phyloP scores from a whole-genome alignment of 2,888 invertebrate species.

The Aleiodes alternator region DNA sequence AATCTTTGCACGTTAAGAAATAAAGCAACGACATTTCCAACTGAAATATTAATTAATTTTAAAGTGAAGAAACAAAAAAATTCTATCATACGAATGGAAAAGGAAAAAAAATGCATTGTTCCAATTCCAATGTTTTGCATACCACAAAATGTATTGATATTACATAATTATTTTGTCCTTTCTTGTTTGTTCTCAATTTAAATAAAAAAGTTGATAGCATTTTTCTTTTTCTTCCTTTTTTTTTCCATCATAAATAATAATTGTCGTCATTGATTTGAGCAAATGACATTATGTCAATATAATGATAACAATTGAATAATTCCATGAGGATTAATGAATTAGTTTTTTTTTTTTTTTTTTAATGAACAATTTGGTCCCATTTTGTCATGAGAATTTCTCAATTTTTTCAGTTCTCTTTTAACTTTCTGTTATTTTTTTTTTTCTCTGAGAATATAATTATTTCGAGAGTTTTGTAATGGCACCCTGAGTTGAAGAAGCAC shows the following conservation, averaged over 20 bases:
- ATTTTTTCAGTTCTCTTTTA: no score
- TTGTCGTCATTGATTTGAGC: constrained; percentile 40
- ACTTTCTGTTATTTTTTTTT: constrained; percentile 25
- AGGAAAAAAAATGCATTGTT: constrained; percentile 31
- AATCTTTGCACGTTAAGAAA: constrained; percentile 51
- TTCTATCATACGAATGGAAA: constrained; percentile 1
- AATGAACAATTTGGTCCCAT: constrained; percentile 23
- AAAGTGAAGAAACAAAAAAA: constrained; percentile 1
- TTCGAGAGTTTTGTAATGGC: constrained; percentile 51
- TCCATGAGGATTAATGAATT: constrained; percentile 21
- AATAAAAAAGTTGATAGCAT: neutral
- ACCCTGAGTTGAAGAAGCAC: constrained; percentile 60
- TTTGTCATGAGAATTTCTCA: neutral
- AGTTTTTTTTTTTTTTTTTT: neutral
- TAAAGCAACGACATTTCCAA: constrained; percentile 50
- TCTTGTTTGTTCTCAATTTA: constrained; percentile 19
- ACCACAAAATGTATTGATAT: constrained; percentile 39
- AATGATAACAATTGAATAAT: constrained; percentile 15
- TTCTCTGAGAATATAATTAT: constrained; percentile 29
- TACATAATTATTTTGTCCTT: constrained; percentile 36
- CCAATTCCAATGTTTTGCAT: constrained; percentile 31
- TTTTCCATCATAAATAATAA: constrained; percentile 34
- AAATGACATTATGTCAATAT: constrained; percentile 37
- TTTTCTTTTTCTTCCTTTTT: no score
- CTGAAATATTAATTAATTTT: neutral